These are phyloP conservation scores for Lepisosteus osseus DNA, from an alignment of 2,113 vertebrate species.

Conservation along the genomic window DNA sequence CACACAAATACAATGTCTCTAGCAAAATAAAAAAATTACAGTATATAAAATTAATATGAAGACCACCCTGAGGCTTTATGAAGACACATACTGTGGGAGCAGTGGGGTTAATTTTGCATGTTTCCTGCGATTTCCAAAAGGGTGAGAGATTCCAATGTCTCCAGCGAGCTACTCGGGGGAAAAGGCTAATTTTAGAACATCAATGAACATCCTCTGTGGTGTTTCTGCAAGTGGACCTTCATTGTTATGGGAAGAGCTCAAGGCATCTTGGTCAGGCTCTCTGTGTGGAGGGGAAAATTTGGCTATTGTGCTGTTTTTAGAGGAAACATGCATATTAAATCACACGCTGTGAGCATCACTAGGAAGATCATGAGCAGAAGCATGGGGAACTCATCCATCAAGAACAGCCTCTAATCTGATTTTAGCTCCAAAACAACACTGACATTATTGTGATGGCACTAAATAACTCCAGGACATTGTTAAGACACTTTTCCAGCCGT, in stretches of 20 bases:
- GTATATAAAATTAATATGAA: too few relatives aligned
- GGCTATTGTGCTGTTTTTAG: constrained; percentile 5
- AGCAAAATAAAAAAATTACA: too few relatives aligned
- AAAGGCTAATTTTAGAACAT: constrained; percentile 15
- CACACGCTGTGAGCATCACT: neutral
- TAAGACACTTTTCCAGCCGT: too few relatives aligned
- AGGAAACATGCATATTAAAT: constrained; percentile 12
- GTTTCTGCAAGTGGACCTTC: neutral
- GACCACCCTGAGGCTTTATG: too few relatives aligned
- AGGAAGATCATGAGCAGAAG: neutral
- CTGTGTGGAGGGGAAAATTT: neutral
- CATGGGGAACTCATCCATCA: too few relatives aligned
- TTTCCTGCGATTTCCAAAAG: constrained; percentile 13
- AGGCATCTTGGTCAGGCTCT: neutral
- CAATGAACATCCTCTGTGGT: constrained; percentile 9
- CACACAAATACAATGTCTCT: too few relatives aligned
- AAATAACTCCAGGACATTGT: too few relatives aligned
- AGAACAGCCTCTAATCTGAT: too few relatives aligned
- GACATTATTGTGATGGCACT: too few relatives aligned
- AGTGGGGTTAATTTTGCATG: constrained; percentile 11
- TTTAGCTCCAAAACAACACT: too few relatives aligned
- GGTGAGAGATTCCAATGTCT: constrained; percentile 7
- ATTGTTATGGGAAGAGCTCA: constrained; percentile 15
- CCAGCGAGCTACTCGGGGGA: constrained; percentile 5
- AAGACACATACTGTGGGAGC: neutral